These are phyloP conservation scores for Phaedon cochleariae DNA, from an alignment of 2,888 invertebrate genomes.

Conservation along the genomic window DNA sequence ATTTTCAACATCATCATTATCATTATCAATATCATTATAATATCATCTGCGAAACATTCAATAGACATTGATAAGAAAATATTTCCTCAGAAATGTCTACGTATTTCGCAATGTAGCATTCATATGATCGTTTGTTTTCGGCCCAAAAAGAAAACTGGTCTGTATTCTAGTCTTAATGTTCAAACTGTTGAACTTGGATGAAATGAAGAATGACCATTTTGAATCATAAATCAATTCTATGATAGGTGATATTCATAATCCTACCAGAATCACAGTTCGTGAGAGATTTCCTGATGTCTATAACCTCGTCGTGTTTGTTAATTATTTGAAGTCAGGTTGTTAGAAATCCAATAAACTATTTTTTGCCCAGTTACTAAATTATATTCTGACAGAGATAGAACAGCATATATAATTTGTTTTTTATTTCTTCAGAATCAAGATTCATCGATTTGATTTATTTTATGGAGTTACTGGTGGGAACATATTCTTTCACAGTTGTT, in stretches of 20 bases:
- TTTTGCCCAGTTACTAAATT: not conserved
- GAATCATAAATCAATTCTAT: constrained; percentile 19
- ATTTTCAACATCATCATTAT: too few relatives aligned
- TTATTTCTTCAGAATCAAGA: not conserved
- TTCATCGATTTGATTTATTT: not conserved
- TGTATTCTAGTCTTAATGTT: constrained; percentile 4
- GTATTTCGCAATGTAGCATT: too few relatives aligned
- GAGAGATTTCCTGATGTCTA: constrained; percentile 21
- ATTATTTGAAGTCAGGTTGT: constrained; percentile 6
- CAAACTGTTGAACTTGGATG: constrained; percentile 5
- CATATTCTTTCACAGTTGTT: not conserved
- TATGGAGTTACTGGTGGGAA: not conserved
- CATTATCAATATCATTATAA: too few relatives aligned
- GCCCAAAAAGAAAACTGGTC: too few relatives aligned
- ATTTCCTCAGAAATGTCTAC: too few relatives aligned
- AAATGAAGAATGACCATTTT: constrained; percentile 9
- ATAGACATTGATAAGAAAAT: too few relatives aligned
- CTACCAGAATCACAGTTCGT: constrained; percentile 14
- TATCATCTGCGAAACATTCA: too few relatives aligned
- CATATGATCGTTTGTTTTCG: too few relatives aligned
- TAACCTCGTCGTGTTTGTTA: constrained; percentile 14
- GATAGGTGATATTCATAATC: not conserved
- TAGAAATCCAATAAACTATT: not conserved
- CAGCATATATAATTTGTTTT: not conserved
- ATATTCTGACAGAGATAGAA: not conserved